These are phyloP conservation scores for Spondyliosoma cantharus DNA, from an alignment of 2,797 vertebrate species.

Conservation along the genomic window DNA sequence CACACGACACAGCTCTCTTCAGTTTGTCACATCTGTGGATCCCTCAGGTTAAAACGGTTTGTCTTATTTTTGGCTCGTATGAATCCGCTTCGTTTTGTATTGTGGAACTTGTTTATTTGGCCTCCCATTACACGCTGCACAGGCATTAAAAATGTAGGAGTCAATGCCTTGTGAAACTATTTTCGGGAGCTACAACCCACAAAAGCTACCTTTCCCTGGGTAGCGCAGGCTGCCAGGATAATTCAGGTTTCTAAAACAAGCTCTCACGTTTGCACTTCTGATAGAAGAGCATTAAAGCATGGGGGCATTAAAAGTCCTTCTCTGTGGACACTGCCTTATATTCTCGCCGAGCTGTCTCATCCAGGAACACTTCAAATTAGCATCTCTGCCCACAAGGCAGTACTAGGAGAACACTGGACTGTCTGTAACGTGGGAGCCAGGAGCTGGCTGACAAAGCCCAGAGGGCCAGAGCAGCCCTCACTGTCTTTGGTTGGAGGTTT, in stretches of 20 bases:
- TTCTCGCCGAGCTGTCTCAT: slow-evolving; percentile 75
- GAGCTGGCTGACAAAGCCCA: slow-evolving; percentile 76
- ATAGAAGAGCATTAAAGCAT: slow-evolving; percentile 63
- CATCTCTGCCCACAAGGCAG: slow-evolving; percentile 74
- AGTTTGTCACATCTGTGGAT: slow-evolving; percentile 2
- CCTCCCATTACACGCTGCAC: slow-evolving; percentile 30
- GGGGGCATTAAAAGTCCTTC: slow-evolving; percentile 65
- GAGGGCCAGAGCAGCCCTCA: slow-evolving; percentile 54
- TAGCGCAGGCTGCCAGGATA: slow-evolving; percentile 49
- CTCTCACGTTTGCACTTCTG: slow-evolving; percentile 55
- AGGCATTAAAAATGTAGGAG: slow-evolving; percentile 55
- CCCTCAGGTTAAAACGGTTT: slow-evolving; percentile 14
- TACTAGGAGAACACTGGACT: slow-evolving; percentile 68
- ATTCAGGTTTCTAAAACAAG: slow-evolving; percentile 69
- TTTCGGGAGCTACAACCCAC: slow-evolving; percentile 47
- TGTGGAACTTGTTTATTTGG: slow-evolving; percentile 48
- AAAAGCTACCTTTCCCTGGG: slow-evolving; percentile 62
- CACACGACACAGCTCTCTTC: neutral
- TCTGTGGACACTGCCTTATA: slow-evolving; percentile 66
- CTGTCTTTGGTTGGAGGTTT: slow-evolving; percentile 66
- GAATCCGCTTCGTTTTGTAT: slow-evolving; percentile 19
- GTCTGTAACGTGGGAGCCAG: slow-evolving; percentile 73
- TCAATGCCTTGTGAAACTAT: slow-evolving; percentile 61
- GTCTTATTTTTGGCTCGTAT: neutral
- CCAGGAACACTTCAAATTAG: slow-evolving; percentile 79